These are phyloP conservation scores for Upupa epops DNA, from an alignment of 2,113 vertebrate species.

Conservation along the genomic window DNA sequence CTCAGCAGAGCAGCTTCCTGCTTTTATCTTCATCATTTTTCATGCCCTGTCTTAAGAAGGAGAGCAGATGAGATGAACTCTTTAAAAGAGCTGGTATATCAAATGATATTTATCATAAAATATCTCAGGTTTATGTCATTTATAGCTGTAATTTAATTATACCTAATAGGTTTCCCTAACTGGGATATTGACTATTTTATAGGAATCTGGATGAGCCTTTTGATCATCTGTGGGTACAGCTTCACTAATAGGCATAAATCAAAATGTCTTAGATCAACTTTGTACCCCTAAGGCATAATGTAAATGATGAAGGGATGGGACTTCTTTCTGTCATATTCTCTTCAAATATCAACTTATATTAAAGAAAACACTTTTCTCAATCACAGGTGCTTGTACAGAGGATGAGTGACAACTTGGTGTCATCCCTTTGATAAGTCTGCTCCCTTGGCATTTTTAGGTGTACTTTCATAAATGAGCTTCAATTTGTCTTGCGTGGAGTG, in stretches of 20 bases:
- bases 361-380: slow-evolving; percentile 78
- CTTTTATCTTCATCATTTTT: not conserved
- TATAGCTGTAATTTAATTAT: slow-evolving; percentile 46
- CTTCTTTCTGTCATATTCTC: slow-evolving; percentile 71
- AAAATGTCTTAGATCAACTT: slow-evolving; percentile 71
- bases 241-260: slow-evolving; percentile 61
- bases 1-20: not conserved
- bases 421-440: slow-evolving; percentile 74
- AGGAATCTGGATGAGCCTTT: slow-evolving; percentile 52
- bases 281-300: slow-evolving; percentile 70
- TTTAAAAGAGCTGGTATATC: not conserved
- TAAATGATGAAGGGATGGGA: slow-evolving; percentile 66
- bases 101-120: slow-evolving; percentile 34
- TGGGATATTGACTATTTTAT: slow-evolving; percentile 56
- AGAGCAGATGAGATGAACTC: not conserved
- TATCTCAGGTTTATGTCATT: slow-evolving; percentile 24
- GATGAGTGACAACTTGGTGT: slow-evolving; percentile 75
- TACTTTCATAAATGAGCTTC: slow-evolving; percentile 75
- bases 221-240: slow-evolving; percentile 38
- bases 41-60: not conserved
- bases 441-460: slow-evolving; percentile 75
- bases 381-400: slow-evolving; percentile 63
- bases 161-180: slow-evolving; percentile 32
- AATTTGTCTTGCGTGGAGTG: slow-evolving; percentile 66
- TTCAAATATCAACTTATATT: slow-evolving; percentile 79